Conservation (phyloP, 2,113 vertebrate species). For the Myanophis thanlyinensis region DNA sequence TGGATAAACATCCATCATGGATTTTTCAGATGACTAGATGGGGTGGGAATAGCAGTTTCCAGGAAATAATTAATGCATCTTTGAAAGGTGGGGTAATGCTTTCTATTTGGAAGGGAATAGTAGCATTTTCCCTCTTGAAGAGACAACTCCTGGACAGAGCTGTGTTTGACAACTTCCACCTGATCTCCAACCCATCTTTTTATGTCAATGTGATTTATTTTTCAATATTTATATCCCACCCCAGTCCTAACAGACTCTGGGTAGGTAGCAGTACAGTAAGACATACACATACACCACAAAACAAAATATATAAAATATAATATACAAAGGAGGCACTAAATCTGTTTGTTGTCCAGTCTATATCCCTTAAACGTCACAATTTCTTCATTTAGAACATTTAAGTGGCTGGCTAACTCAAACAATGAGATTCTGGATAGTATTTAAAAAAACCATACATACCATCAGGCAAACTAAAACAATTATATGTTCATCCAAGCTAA, state of each 20-base stretch:
- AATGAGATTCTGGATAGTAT: background rate
- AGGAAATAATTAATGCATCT: background rate
- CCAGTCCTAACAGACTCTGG: background rate
- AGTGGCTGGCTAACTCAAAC: background rate
- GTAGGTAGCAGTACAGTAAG: background rate
- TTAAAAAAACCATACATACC: background rate
- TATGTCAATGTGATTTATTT: background rate
- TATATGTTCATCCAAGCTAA: background rate
- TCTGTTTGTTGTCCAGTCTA: background rate
- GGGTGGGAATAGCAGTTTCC: background rate
- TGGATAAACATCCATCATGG: background rate
- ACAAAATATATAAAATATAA: background rate
- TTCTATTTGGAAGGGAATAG: background rate
- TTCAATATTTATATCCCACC: background rate
- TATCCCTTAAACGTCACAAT: background rate
- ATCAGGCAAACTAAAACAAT: background rate
- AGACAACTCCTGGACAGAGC: background rate
- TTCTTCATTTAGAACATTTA: background rate
- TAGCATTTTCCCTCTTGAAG: background rate
- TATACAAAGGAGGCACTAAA: background rate
- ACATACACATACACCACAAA: background rate
- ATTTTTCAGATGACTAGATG: background rate
- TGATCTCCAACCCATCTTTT: background rate
- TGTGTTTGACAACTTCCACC: background rate
- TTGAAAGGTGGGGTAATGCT: background rate